Percentiles rank a stretch among this genome's conserved stretches.
phyloP scores from a whole-genome alignment of 2,888 invertebrate genomes.

The Geotrupes spiniger region DNA sequence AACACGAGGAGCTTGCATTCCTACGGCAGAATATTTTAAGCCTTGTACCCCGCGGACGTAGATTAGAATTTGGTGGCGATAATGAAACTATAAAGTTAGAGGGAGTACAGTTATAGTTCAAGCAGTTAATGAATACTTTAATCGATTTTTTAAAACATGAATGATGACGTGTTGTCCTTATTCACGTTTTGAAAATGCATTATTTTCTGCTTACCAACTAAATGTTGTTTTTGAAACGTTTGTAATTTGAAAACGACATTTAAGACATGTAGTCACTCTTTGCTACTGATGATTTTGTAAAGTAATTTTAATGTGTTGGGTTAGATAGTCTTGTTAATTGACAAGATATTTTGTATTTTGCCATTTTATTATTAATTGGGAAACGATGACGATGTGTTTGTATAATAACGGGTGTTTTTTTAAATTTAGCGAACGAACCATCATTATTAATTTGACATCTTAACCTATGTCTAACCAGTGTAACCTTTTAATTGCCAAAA shows the following conservation, averaged over 20 bases:
- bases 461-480: too few species aligned
- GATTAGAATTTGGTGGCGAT: too few species aligned
- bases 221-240: slow-evolving; percentile 7
- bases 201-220: background rate
- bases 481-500: too few species aligned
- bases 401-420: too few species aligned
- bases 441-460: too few species aligned
- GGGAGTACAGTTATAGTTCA: background rate
- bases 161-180: slow-evolving; percentile 16
- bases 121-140: background rate
- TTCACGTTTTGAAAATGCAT: slow-evolving; percentile 12
- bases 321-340: too few species aligned
- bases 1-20: slow-evolving; percentile 21
- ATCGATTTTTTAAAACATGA: slow-evolving; percentile 14
- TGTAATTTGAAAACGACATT: slow-evolving; percentile 1
- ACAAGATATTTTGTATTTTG: too few species aligned
- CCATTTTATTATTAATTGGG: too few species aligned
- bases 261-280: background rate
- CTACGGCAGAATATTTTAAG: slow-evolving; percentile 30
- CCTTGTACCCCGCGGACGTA: background rate
- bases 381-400: too few species aligned
- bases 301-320: too few species aligned
- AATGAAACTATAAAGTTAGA: background rate
- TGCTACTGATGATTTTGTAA: background rate
- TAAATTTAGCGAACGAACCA: too few species aligned